Evolutionary conservation across 1,140 invertebrate species (phyloP).

Genomic region (Mamestra configurata): DNA sequence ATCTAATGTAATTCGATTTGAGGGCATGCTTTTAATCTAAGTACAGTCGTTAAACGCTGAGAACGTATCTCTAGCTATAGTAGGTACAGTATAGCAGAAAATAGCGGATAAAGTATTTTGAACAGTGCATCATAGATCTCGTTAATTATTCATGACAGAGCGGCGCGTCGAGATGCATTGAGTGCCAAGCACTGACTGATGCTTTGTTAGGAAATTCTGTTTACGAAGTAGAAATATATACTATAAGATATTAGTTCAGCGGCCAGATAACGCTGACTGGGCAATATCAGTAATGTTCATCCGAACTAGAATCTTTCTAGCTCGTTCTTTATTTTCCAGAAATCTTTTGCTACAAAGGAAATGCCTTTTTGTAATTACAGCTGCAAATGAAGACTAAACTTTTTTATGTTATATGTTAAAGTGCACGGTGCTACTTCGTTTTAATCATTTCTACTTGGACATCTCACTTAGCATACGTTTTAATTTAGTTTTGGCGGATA

Average conservation of each 20-base stretch:
- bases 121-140: neutral
- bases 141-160: slow-evolving; percentile 13
- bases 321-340: neutral
- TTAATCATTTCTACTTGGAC: neutral
- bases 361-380: neutral
- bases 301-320: neutral
- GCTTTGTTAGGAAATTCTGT: neutral
- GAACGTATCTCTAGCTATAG: neutral
- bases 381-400: neutral
- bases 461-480: neutral
- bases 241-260: neutral
- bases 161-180: neutral
- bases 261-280: neutral
- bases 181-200: neutral
- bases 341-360: neutral
- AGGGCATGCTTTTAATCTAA: neutral
- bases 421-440: slow-evolving; percentile 1
- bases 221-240: neutral
- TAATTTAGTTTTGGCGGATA: neutral
- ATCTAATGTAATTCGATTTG: neutral
- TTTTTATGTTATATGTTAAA: slow-evolving; percentile 1
- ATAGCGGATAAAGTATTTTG: neutral
- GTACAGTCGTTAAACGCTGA: neutral
- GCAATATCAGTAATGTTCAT: neutral
- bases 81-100: no score